A percentile compares a stretch with the other conserved stretches of the same genome.
These are phyloP conservation scores for Caprella mutica DNA, from an alignment of 2,888 invertebrate species.

Conservation along the genomic window DNA sequence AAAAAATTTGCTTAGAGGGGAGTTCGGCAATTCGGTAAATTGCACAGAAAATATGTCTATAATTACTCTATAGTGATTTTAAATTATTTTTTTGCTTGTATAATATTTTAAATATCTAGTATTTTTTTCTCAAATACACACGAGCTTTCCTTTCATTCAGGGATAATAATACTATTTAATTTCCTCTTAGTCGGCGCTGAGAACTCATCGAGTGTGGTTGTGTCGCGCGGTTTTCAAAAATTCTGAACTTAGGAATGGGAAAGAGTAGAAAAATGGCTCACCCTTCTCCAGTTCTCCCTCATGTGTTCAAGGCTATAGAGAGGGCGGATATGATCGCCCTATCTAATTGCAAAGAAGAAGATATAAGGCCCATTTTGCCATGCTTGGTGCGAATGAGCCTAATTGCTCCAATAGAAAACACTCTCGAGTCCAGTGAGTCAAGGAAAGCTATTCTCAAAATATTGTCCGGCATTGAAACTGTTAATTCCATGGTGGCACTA, in stretches of 20 bases:
- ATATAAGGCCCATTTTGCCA: constrained; percentile 79
- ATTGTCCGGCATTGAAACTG: constrained; percentile 79
- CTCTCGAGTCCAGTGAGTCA: constrained; percentile 66
- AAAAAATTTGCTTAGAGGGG: too few relatives aligned
- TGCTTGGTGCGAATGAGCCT: constrained; percentile 85
- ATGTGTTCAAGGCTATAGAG: constrained; percentile 67
- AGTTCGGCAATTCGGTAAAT: too few relatives aligned
- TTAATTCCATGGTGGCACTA: constrained; percentile 84
- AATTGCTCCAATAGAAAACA: constrained; percentile 72
- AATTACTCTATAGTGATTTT: too few relatives aligned
- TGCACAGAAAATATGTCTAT: too few relatives aligned
- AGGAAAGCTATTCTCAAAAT: constrained; percentile 80
- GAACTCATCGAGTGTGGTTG: too few relatives aligned
- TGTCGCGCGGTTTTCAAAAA: too few relatives aligned
- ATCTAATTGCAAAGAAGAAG: constrained; percentile 44
- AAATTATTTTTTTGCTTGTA: too few relatives aligned
- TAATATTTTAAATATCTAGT: too few relatives aligned
- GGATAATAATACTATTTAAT: too few relatives aligned
- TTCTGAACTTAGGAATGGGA: not conserved
- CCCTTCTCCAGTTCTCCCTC: constrained; percentile 49
- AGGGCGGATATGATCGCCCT: constrained; percentile 56
- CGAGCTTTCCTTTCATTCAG: too few relatives aligned
- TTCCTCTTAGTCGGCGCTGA: too few relatives aligned
- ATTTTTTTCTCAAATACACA: too few relatives aligned
- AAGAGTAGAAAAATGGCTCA: not conserved